Evolutionary conservation across 1,140 invertebrate species (phyloP).

Genomic region (Pantala flavescens): DNA sequence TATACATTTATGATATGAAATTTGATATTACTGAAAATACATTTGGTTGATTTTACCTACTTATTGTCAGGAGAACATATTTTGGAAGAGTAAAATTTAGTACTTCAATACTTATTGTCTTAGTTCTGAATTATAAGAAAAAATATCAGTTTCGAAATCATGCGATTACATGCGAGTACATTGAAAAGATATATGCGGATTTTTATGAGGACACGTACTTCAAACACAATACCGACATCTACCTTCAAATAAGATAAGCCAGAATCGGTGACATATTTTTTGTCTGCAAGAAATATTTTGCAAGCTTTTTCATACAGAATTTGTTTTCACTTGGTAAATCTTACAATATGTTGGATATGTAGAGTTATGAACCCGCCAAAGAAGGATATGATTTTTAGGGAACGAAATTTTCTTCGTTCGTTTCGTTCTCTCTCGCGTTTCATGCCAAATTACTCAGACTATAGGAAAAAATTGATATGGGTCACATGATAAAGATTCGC

Average conservation of each 20-base stretch:
- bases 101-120: not conserved
- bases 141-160: not conserved
- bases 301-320: too few relatives aligned
- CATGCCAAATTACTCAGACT: too few relatives aligned
- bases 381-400: too few relatives aligned
- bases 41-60: not conserved
- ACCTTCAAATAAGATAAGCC: not conserved
- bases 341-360: too few relatives aligned
- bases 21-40: not conserved
- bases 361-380: too few relatives aligned
- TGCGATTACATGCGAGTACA: not conserved
- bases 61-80: not conserved
- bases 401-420: too few relatives aligned
- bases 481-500: too few relatives aligned
- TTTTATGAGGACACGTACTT: not conserved
- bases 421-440: too few relatives aligned
- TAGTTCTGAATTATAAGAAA: not conserved
- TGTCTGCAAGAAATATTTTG: not conserved
- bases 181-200: not conserved
- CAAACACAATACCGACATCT: not conserved
- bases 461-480: too few relatives aligned
- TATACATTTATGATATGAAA: not conserved
- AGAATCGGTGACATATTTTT: not conserved
- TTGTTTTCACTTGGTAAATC: too few relatives aligned
- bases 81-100: not conserved